Base-by-base conservation (phyloP, 2,113 vertebrate genomes). In the Nerophis lumbriciformis region DNA sequence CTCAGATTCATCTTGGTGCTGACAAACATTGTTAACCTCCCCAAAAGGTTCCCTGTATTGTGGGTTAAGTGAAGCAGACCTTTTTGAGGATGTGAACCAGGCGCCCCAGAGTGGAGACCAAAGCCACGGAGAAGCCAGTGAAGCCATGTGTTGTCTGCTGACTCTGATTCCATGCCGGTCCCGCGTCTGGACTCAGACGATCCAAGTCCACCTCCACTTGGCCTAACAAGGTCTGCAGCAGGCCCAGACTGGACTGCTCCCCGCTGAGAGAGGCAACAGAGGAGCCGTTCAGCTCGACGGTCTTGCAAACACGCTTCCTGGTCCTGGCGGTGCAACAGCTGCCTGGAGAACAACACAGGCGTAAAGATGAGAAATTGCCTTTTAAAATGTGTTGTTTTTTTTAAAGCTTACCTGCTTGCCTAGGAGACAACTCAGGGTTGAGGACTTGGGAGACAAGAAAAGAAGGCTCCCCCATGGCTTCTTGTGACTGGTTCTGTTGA, bases 171-270 rank as follows among this genome's bases (percentile, higher is more conserved):
- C 64, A 80, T 44, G 8, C 61, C 35, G 87, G 77, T 2, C 71
- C 58, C 38, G 8, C 37, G 35, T 60, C 51, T 78, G 35, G 83
- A 58, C 92, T 91, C n/a, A 94, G 87, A 16, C 88, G 82, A 36
- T 90, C 90, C 80, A 98, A 76, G 10, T 98, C 93, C 1, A 14
- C 71, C 61, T 95, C 94, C 66, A 99, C 92, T 47, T 94, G 88
- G 6, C 59, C 80, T 69, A 97, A 81, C 93, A 94, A 93, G 70
- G 66, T 63, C 74, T 89, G 94, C 66, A 99, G 86, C 76, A 93
- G 36, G 35, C 91, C 91, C 59, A 98, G 78, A 71, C 88, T 92
- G 38, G 89, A 88, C 60, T 68, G 90, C 19, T 66, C 90, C 57
- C 79, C 78, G 15, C 39, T 81, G 7, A 64, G 69, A 75, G 88